Evolutionary conservation across 2,113 vertebrate genomes (phyloP), one percentile per base, ranked within the genome.

Genomic region (Origma solitaria): DNA sequence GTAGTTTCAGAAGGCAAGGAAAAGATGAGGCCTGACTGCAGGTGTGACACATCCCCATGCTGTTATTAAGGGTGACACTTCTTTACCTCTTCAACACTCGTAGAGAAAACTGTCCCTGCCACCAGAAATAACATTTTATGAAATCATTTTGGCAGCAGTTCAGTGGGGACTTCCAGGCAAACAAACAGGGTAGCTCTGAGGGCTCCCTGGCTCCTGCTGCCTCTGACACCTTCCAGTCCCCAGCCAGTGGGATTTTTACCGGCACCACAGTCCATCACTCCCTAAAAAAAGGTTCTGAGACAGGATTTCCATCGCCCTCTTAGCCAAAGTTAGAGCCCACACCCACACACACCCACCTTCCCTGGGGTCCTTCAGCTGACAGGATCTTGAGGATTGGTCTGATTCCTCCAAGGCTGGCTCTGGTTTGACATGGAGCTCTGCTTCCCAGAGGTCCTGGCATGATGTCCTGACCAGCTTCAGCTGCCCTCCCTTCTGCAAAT

Each of bases 271-370:
- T 31, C 38, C 24, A 31, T 6, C 28, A 24, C 13, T 30, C 22
- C 35, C 1, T 0, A 44, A 50, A 80, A 87, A 80, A 17, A 3
- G 2, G 8, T 66, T 13, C 78, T 4, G 37, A 65, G 62, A 11
- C 40, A 62, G 30, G 11, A 27, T 90, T 82, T 78, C 73, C 42
- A 78, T 9, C n/a, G 5, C 17, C 18, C 9, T 40, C 44, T 62
- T 4, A 19, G 16, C 0, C 0, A 7, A 12, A n/a, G 50, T 62
- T 9, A 54, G 27, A 57, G 37, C 14, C 42, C 35, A 20, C 27
- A 35, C 6, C 50, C 58, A 17, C 10, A 56, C 40, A 51, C 0
- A 2, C 8, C 4, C 42, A 14, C 19, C 19, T 75, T 62, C 18
- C 30, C 44, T 21, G 51, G 28, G 13, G 10, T 50, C 5, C 44